A percentile compares a stretch with the other conserved stretches of the same genome.
These are phyloP conservation scores for Eretmochelys imbricata DNA, from an alignment of 2,113 vertebrate genomes.

Conservation along the genomic window DNA sequence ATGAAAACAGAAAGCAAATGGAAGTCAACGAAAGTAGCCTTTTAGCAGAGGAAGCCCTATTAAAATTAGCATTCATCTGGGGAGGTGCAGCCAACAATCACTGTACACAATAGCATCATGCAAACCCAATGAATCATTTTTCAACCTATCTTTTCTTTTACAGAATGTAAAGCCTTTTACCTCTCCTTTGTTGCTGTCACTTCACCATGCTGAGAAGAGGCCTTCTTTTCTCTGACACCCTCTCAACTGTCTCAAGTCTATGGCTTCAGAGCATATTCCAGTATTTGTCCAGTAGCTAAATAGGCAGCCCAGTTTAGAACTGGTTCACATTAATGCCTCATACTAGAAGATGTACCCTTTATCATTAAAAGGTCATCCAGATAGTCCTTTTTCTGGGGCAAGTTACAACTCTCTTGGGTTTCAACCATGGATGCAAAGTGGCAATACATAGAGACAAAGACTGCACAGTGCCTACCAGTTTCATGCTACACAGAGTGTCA, in stretches of 20 bases:
- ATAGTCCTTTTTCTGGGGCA: constrained; percentile 16
- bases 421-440: constrained; percentile 49
- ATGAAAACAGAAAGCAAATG: constrained; percentile 66
- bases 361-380: constrained; percentile 23
- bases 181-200: constrained; percentile 2
- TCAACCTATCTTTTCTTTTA: constrained; percentile 19
- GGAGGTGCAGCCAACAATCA: constrained; percentile 70
- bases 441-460: constrained; percentile 41
- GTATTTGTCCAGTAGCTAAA: constrained; percentile 64
- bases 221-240: constrained; percentile 14
- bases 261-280: constrained; percentile 45
- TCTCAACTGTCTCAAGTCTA: background rate
- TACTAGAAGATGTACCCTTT: constrained; percentile 44
- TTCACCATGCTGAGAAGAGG: constrained; percentile 7
- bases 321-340: constrained; percentile 56
- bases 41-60: constrained; percentile 82
- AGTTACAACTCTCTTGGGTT: constrained; percentile 42
- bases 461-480: constrained; percentile 59
- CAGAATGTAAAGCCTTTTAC: background rate
- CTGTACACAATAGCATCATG: constrained; percentile 41
- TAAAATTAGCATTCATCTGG: constrained; percentile 72
- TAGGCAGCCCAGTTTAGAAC: constrained; percentile 66
- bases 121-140: constrained; percentile 42
- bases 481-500: constrained; percentile 46
- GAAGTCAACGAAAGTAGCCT: constrained; percentile 75